phyloP scores from a whole-genome alignment of 2,888 invertebrate species.

The Macrophya alboannulata region DNA sequence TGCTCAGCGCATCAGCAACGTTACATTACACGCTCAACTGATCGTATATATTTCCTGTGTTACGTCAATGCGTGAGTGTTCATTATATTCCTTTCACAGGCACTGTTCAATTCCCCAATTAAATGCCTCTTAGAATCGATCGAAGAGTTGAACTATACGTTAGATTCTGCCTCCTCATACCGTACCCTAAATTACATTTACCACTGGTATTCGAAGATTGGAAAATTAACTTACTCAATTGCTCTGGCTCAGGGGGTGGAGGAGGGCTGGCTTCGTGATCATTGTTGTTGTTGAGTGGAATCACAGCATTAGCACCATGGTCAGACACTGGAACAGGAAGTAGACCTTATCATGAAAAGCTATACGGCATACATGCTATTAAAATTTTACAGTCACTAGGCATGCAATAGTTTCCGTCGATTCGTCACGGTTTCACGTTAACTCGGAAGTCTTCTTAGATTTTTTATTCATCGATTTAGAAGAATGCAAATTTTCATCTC shows the following conservation, averaged over 20 bases:
- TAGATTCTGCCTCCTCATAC: slow-evolving; percentile 19
- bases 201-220: neutral
- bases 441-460: neutral
- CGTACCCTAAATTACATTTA: slow-evolving; percentile 13
- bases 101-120: slow-evolving; percentile 27
- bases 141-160: neutral
- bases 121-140: neutral
- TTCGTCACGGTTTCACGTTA: neutral
- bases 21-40: slow-evolving; percentile 38
- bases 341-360: slow-evolving; percentile 74
- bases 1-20: slow-evolving; percentile 23
- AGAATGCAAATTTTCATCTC: neutral
- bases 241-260: slow-evolving; percentile 68
- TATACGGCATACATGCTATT: slow-evolving; percentile 70
- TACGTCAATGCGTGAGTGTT: slow-evolving; percentile 22
- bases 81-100: neutral
- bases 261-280: slow-evolving; percentile 70
- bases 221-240: slow-evolving; percentile 70
- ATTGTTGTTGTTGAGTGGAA: slow-evolving; percentile 62
- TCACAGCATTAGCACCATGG: slow-evolving; percentile 62
- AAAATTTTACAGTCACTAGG: slow-evolving; percentile 67
- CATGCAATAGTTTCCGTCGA: slow-evolving; percentile 63
- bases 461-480: neutral
- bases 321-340: slow-evolving; percentile 78
- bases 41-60: slow-evolving; percentile 4